These are phyloP conservation scores for Empidonax traillii DNA, from an alignment of 2,113 vertebrate species.

Conservation along the genomic window DNA sequence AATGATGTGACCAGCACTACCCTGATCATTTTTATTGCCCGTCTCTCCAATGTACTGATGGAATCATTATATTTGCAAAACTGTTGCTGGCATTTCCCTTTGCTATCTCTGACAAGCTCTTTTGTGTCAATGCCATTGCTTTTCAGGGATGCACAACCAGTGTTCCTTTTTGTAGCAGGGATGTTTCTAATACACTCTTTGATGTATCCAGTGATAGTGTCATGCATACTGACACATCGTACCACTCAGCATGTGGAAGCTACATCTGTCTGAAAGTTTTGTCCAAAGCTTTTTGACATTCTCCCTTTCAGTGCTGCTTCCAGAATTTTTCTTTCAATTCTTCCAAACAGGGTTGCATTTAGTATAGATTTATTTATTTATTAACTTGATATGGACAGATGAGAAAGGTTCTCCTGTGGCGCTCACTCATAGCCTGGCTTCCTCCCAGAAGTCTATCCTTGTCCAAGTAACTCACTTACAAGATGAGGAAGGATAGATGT, in stretches of 20 bases:
- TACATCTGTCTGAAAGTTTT: neutral
- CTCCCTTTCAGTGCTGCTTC: neutral
- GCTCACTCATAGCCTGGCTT: neutral
- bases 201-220: slow-evolving; percentile 35
- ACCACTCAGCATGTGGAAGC: neutral
- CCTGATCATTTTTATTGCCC: neutral
- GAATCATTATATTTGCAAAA: slow-evolving; percentile 20
- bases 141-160: slow-evolving; percentile 3
- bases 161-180: neutral
- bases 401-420: neutral
- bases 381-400: neutral
- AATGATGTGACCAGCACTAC: neutral
- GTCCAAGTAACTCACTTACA: neutral
- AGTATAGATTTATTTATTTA: neutral
- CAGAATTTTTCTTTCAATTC: neutral
- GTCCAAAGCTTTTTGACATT: neutral
- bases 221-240: neutral
- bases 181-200: neutral
- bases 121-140: neutral
- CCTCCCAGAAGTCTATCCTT: neutral
- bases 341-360: neutral
- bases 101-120: slow-evolving; percentile 27
- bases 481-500: neutral
- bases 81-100: neutral
- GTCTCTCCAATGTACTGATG: neutral